Base-by-base conservation (phyloP, 2,113 vertebrate genomes). In the Microtus richardsoni region DNA sequence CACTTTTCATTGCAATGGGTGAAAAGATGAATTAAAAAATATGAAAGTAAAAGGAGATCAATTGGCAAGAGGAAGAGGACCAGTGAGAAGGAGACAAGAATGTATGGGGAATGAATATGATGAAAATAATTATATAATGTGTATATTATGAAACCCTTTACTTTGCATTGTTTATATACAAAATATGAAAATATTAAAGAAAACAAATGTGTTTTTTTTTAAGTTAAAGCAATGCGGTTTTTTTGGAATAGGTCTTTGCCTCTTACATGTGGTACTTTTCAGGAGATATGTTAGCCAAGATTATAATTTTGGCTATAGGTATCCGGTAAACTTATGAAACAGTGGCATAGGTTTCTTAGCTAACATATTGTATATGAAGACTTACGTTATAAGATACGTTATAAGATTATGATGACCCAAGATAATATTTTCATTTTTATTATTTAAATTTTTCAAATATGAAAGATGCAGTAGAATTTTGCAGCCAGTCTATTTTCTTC, bases 241-340 rank as follows among this genome's bases (percentile, higher is more conserved):
- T 58, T 79, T 30, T 2, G 16, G 7, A 8, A 0, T 1, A 26
- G 22, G 44, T 84, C 64, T 70, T 94, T 90, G 16, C 24, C 52
- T 87, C 85, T 93, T 71, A 58, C 58, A 33, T 85, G 33, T 91
- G 28, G 22, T 90, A 71, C 7, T 90, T 95, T 92, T 93, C 64
- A 92, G 41, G 64, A 80, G n/a, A n/a, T 74, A 8, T 19, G 24
- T 84, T 66, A 58, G 24, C 24, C 17, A 89, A 70, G 7, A 88
- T 49, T 80, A 47, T 11, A 54, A 41, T 95, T 80, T 16, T 49
- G 11, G 24, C 73, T 36, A 24, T 39, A 91, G 77, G 9, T 68
- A 30, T 6, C 26, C 58, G 26, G 71, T 73, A 22, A 66, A 41
- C 11, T 49, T 9, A 62, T 2, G 11, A 30, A 44, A 91, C 22